These are phyloP conservation scores for Alentia gelatinosa DNA, from an alignment of 2,888 invertebrate genomes.

Conservation along the genomic window DNA sequence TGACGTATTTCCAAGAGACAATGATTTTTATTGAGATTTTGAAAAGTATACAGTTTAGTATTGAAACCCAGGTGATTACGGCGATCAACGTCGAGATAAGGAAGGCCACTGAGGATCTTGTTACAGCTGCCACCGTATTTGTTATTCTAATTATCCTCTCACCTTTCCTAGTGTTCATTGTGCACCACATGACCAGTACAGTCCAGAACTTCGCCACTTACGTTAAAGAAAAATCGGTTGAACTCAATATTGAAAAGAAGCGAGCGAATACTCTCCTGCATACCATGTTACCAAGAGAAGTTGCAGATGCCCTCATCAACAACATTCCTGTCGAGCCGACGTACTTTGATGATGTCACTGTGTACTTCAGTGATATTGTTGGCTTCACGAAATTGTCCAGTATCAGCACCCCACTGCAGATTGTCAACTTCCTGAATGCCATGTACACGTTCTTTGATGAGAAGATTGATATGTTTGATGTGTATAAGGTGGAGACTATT, in stretches of 20 bases:
- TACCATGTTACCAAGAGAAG: constrained; percentile 75
- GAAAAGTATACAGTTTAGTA: background rate
- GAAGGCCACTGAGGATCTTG: background rate
- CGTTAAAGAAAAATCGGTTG: constrained; percentile 73
- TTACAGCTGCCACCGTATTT: background rate
- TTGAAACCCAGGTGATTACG: background rate
- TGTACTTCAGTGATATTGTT: constrained; percentile 96
- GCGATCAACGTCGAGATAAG: background rate
- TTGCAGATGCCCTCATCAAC: constrained; percentile 20
- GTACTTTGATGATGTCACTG: constrained; percentile 85
- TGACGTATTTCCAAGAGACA: background rate
- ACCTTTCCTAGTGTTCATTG: constrained; percentile 73
- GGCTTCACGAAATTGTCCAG: constrained; percentile 92
- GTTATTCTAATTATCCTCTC: constrained; percentile 50
- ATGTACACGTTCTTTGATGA: constrained; percentile 66
- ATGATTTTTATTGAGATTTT: background rate
- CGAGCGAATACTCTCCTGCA: constrained; percentile 74
- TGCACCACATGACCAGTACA: constrained; percentile 67
- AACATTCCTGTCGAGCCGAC: constrained; percentile 61
- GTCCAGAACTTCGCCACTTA: constrained; percentile 72
- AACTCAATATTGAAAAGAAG: constrained; percentile 74
- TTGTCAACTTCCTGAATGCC: constrained; percentile 66
- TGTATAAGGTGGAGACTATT: constrained; percentile 68
- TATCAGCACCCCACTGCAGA: constrained; percentile 66
- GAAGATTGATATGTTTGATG: constrained; percentile 66